These are phyloP conservation scores for Leptodirus hochenwartii DNA, from an alignment of 2,888 invertebrate genomes.

Conservation along the genomic window DNA sequence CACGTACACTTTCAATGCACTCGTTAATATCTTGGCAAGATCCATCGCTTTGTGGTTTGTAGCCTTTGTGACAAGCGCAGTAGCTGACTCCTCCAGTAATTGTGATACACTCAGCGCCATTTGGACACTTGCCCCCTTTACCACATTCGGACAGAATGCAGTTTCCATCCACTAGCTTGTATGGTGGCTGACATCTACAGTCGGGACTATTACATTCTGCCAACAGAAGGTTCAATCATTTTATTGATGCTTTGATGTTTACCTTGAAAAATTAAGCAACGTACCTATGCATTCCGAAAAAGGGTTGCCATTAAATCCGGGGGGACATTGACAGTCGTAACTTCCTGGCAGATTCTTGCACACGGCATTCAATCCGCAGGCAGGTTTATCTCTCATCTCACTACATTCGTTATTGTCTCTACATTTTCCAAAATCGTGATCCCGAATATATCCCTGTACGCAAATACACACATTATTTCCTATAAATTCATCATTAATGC, in stretches of 20 bases:
- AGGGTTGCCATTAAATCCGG: constrained; percentile 79
- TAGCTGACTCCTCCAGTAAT: constrained; percentile 83
- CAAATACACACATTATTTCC: constrained; percentile 77
- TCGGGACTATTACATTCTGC: constrained; percentile 59
- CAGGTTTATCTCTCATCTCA: constrained; percentile 51
- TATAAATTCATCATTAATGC: constrained; percentile 53
- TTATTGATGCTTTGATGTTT: constrained; percentile 1
- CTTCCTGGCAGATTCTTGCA: constrained; percentile 87
- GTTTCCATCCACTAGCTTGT: constrained; percentile 64
- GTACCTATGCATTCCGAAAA: constrained; percentile 62
- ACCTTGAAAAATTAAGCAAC: constrained; percentile 1
- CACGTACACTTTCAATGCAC: constrained; percentile 53
- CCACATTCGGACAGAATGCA: constrained; percentile 75
- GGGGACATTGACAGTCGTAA: constrained; percentile 81
- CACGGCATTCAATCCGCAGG: constrained; percentile 75
- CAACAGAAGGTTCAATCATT: constrained; percentile 3
- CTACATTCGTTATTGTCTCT: constrained; percentile 76
- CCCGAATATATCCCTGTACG: constrained; percentile 69
- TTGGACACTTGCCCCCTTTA: constrained; percentile 61
- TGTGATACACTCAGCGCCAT: constrained; percentile 76
- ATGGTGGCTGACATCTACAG: constrained; percentile 77
- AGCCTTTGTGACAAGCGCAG: constrained; percentile 84
- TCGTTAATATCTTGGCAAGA: constrained; percentile 77
- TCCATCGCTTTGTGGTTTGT: constrained; percentile 54
- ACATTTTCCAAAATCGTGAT: constrained; percentile 53